Percentiles rank a stretch among this genome's conserved stretches.
These are phyloP conservation scores for Abscondita cerata DNA, from an alignment of 2,888 invertebrate species.

Conservation along the genomic window DNA sequence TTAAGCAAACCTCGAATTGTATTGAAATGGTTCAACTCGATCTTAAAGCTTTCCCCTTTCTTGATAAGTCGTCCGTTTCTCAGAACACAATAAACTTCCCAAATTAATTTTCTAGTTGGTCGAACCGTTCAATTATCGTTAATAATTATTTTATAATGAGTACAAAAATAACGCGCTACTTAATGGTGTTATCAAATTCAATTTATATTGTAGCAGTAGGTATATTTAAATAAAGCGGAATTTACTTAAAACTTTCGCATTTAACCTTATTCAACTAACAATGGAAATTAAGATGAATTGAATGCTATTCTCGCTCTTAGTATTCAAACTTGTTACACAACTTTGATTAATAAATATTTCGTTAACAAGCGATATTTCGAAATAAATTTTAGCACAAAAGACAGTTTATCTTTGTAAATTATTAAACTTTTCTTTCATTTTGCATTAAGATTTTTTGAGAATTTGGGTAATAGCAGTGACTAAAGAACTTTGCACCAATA, in stretches of 20 bases:
- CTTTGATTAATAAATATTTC: constrained; percentile 5
- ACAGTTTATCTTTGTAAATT: no score
- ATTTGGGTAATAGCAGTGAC: no score
- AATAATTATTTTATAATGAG: constrained; percentile 6
- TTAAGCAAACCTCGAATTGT: constrained; percentile 33
- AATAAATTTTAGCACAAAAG: no score
- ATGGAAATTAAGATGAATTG: constrained; percentile 7
- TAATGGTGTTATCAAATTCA: neutral
- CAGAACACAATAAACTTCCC: constrained; percentile 39
- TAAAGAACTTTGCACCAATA: no score
- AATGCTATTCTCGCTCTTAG: neutral
- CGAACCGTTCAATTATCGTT: constrained; percentile 33
- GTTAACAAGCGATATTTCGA: no score
- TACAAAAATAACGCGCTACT: neutral
- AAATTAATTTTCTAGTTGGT: constrained; percentile 40
- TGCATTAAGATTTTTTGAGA: no score
- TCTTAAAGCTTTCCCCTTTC: constrained; percentile 2
- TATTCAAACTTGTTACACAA: constrained; percentile 7
- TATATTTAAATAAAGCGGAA: constrained; percentile 1
- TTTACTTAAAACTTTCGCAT: neutral
- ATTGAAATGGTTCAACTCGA: constrained; percentile 12
- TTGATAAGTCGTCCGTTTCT: constrained; percentile 30
- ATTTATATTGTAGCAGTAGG: neutral
- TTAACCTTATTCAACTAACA: neutral
- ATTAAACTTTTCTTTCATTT: no score